A percentile compares a stretch with the other conserved stretches of the same genome.
Evolutionary conservation across 1,140 invertebrate species (phyloP).

Genomic region (Caenorhabditis briggsae): DNA sequence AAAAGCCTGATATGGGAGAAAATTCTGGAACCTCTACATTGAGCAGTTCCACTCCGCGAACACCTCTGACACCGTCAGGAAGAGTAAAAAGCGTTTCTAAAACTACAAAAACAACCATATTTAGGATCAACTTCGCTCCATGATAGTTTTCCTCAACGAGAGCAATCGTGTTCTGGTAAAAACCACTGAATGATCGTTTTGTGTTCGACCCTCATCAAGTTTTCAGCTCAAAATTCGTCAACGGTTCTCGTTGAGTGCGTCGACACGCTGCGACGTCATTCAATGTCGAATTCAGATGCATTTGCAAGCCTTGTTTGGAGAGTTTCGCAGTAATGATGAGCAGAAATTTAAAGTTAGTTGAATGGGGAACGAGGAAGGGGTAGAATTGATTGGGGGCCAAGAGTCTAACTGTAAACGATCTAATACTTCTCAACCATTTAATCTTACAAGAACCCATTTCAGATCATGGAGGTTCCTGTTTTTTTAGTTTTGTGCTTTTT

Average conservation of each 20-base stretch:
- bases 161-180: constrained; percentile 17
- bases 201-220: neutral
- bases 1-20: neutral
- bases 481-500: no score
- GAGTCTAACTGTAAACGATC: no score
- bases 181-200: neutral
- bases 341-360: neutral
- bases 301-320: neutral
- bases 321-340: constrained; percentile 26
- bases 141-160: constrained; percentile 22
- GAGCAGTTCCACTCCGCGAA: neutral
- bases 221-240: constrained; percentile 42
- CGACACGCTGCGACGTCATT: constrained; percentile 33
- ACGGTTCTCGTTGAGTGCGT: constrained; percentile 28
- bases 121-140: constrained; percentile 20
- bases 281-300: constrained; percentile 37
- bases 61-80: neutral
- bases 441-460: no score
- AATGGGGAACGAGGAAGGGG: neutral
- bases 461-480: no score
- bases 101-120: no score
- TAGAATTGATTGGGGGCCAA: no score
- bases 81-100: no score
- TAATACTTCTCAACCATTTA: no score
- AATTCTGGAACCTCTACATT: neutral